Evolutionary conservation across 2,888 invertebrate species (phyloP).

Genomic region (Alviniconcha strummeri): DNA sequence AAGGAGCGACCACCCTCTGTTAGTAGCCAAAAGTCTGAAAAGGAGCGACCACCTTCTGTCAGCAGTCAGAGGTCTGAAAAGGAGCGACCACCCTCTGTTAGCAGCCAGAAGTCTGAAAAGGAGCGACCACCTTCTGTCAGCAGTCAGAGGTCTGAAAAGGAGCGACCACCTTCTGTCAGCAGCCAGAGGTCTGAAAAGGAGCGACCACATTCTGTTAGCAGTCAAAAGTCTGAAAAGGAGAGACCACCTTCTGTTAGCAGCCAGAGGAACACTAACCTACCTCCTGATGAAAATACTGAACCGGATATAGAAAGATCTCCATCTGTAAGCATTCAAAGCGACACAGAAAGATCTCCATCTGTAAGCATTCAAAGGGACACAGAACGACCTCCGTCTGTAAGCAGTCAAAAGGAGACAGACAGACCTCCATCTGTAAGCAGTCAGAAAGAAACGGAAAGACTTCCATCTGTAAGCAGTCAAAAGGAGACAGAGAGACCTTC

Average conservation of each 20-base stretch:
- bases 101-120: neutral
- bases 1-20: conserved; percentile 12
- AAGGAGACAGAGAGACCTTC: neutral
- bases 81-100: neutral
- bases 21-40: neutral
- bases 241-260: conserved; percentile 1
- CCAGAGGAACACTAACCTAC: neutral
- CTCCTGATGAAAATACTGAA: neutral
- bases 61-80: conserved; percentile 15
- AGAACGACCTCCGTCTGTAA: neutral
- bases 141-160: conserved; percentile 4
- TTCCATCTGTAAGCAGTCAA: neutral
- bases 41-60: conserved; percentile 8
- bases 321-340: neutral
- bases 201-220: neutral
- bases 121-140: conserved; percentile 1
- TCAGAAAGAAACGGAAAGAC: neutral
- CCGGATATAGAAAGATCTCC: neutral
- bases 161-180: conserved; percentile 2
- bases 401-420: neutral
- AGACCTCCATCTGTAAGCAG: neutral
- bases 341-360: neutral
- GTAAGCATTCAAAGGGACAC: neutral
- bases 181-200: neutral
- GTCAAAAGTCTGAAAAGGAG: neutral